These are phyloP conservation scores for Hecatera dysodea DNA, from an alignment of 2,888 invertebrate species.

Conservation along the genomic window DNA sequence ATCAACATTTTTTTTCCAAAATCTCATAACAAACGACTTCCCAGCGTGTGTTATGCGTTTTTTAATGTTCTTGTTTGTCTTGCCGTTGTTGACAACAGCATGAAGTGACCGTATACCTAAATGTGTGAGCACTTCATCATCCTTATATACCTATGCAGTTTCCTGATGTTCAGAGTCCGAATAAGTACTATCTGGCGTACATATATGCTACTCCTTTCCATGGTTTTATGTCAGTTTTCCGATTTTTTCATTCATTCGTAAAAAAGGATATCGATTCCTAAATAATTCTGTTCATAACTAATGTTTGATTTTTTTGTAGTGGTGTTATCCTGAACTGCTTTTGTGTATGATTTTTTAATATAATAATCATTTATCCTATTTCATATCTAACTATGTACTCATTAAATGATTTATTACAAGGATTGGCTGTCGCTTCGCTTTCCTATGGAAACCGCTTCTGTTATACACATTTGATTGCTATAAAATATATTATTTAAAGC, in stretches of 20 bases:
- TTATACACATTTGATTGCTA: background rate
- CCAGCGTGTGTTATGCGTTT: slow-evolving; percentile 55
- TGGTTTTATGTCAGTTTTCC: background rate
- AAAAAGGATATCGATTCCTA: background rate
- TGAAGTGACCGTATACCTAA: slow-evolving; percentile 39
- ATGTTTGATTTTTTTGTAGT: slow-evolving; percentile 16
- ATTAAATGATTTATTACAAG: background rate
- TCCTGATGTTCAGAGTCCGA: background rate
- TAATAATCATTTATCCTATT: background rate
- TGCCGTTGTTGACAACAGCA: slow-evolving; percentile 45
- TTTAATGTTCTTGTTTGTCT: slow-evolving; percentile 44
- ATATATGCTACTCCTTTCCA: background rate
- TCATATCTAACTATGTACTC: background rate
- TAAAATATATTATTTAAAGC: background rate
- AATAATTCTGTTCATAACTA: slow-evolving; percentile 4
- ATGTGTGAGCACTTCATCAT: slow-evolving; percentile 33
- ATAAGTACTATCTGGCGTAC: background rate
- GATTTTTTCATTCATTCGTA: background rate
- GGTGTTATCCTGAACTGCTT: slow-evolving; percentile 21
- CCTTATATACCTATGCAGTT: background rate
- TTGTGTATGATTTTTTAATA: slow-evolving; percentile 1
- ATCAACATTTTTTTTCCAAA: background rate
- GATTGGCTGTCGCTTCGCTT: slow-evolving; percentile 17
- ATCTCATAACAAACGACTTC: slow-evolving; percentile 55
- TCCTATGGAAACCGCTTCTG: background rate